Percentiles rank a stretch among this genome's conserved stretches.
Conservation (phyloP, 2,888 invertebrate species). For the Phengaris alcon region DNA sequence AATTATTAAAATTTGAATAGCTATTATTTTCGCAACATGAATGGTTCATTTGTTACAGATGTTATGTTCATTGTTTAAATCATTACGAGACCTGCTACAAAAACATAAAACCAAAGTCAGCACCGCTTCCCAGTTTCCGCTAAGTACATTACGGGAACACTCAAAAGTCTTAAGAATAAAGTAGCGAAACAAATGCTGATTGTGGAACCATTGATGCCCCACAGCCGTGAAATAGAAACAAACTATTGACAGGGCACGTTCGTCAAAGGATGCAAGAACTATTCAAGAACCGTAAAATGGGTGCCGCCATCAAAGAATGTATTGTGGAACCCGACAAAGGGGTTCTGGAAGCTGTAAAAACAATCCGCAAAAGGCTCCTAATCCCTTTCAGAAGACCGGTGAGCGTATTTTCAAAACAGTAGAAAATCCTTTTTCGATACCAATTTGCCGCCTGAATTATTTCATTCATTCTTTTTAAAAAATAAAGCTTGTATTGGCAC, state of each 20-base stretch:
- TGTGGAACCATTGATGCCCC: slow-evolving; percentile 52
- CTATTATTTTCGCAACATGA: too few species aligned
- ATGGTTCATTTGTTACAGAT: too few species aligned
- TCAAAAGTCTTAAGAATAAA: slow-evolving; percentile 38
- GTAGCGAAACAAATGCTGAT: slow-evolving; percentile 45
- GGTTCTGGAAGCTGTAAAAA: slow-evolving; percentile 75
- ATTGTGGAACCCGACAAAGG: slow-evolving; percentile 73
- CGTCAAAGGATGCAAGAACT: slow-evolving; percentile 57
- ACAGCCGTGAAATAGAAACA: slow-evolving; percentile 70
- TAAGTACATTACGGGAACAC: slow-evolving; percentile 3
- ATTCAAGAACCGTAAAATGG: slow-evolving; percentile 64
- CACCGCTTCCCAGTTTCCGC: background rate
- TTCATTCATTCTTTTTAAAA: slow-evolving; percentile 55
- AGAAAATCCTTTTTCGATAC: slow-evolving; percentile 74
- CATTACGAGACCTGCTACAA: too few species aligned
- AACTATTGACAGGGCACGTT: slow-evolving; percentile 67
- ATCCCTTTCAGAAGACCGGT: slow-evolving; percentile 71
- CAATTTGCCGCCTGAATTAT: slow-evolving; percentile 74
- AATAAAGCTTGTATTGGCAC: slow-evolving; percentile 46
- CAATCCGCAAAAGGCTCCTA: slow-evolving; percentile 64
- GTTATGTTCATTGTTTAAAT: too few species aligned
- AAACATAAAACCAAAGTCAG: too few species aligned
- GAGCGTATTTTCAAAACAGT: slow-evolving; percentile 74
- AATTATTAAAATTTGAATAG: too few species aligned
- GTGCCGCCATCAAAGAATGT: slow-evolving; percentile 49